phyloP scores from a whole-genome alignment of 2,888 invertebrate genomes.

The Cordilura impudica region DNA sequence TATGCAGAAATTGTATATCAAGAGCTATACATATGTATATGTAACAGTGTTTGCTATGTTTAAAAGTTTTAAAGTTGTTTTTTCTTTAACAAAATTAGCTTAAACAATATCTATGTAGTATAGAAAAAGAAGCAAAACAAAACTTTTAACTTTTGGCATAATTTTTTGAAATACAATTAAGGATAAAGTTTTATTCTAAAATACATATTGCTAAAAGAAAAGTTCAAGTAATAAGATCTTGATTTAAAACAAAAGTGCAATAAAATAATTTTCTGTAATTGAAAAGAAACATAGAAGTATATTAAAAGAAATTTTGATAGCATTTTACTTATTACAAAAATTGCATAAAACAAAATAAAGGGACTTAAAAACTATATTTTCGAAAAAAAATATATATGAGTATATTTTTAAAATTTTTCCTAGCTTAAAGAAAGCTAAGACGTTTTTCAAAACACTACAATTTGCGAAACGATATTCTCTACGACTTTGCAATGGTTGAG shows the following conservation, averaged over 20 bases:
- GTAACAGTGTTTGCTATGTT: background rate
- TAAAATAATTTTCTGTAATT: too few species aligned
- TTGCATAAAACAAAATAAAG: too few species aligned
- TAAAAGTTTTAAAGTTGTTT: slow-evolving; percentile 7
- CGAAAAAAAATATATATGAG: too few species aligned
- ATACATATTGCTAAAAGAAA: background rate
- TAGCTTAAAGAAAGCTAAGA: too few species aligned
- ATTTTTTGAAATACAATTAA: background rate
- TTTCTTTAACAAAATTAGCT: background rate
- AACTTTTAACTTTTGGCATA: slow-evolving; percentile 15
- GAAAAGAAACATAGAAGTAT: too few species aligned
- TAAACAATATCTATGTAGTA: background rate
- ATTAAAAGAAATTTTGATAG: too few species aligned
- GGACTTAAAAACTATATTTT: too few species aligned
- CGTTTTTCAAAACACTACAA: background rate
- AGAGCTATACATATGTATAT: too few species aligned
- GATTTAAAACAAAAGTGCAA: background rate
- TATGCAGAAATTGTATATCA: slow-evolving; percentile 19
- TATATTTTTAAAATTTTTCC: too few species aligned
- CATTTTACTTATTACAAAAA: too few species aligned
- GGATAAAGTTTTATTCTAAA: background rate
- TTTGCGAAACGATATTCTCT: background rate
- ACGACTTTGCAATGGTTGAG: background rate
- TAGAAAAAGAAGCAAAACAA: background rate
- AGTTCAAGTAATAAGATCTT: background rate